phyloP scores from a whole-genome alignment of 2,113 vertebrate species.

The Sylvia atricapilla region DNA sequence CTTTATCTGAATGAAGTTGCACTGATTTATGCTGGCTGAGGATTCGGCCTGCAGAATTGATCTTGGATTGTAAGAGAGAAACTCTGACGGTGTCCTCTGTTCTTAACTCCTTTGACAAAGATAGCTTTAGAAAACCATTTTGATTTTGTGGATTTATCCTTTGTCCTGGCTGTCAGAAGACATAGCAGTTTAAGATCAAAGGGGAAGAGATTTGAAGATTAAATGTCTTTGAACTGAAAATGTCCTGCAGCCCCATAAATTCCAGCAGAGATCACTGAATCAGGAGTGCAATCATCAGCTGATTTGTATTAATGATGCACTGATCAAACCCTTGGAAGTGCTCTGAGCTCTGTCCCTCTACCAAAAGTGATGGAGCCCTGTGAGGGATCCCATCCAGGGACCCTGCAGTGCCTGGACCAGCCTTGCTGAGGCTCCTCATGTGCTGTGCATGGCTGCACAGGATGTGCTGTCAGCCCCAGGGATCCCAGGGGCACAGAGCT shows the following conservation, averaged over 20 bases:
- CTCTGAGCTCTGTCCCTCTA: background rate
- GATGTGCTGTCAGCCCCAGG: too few relatives aligned
- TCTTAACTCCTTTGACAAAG: conserved; percentile 47
- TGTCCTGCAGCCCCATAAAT: conserved; percentile 35
- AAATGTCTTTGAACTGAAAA: background rate
- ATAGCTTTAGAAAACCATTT: conserved; percentile 38
- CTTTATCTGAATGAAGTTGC: background rate
- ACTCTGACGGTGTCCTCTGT: background rate
- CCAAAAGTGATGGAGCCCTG: fast-evolving
- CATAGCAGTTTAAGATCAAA: conserved; percentile 30
- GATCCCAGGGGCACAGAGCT: background rate
- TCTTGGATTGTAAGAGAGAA: background rate
- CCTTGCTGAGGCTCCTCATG: background rate
- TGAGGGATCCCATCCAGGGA: background rate
- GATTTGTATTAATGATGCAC: background rate
- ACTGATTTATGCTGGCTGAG: conserved; percentile 23
- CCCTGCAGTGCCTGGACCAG: background rate
- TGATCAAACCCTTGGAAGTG: background rate
- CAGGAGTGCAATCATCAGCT: background rate
- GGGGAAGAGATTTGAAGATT: conserved; percentile 45
- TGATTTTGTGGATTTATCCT: conserved; percentile 60
- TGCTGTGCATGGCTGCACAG: background rate
- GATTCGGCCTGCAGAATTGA: conserved; percentile 25
- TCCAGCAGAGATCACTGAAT: conserved; percentile 28
- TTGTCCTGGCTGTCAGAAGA: conserved; percentile 52